Base-by-base conservation (phyloP, 2,888 invertebrate genomes). In the Agrilus biguttatus region DNA sequence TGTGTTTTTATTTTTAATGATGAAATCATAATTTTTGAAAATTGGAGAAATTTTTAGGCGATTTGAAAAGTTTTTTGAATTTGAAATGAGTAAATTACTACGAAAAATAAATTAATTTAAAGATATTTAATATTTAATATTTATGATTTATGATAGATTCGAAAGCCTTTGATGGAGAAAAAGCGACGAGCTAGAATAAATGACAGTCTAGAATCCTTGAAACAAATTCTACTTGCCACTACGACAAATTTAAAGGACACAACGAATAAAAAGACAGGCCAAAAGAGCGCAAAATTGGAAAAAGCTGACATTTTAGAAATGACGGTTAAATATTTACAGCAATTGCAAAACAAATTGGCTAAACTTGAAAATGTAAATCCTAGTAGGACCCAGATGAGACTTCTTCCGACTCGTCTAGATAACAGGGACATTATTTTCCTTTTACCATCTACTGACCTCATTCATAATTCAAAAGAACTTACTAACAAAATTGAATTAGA, bases 251-350 rank as follows among this genome's bases (percentile, higher is more conserved):
- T 67, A 39, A 57, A 59, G 39, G 59, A 58, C 37, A 51, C 56
- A 10, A 39, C 49, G 5, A 40, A 34, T 10, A 57, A 56, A 47
- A 57, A 53, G 43, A 50, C 39, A 23, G 59, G 59, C 4, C 59
- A 61, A 48, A 52, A 71, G 38, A 73, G 73, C 33, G 68, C 74
- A 1, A 78, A 78, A 60, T 59, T 77, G 53, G 78, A 78, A 58
- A 78, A 78, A 56, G 78, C 78, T 0, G 77, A 78, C 55, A 77
- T 78, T 41, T 55, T 78, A 33, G 77, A 78, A 56, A 70, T 77
- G 70, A 76, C 77, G 0, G 77, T 78, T 7, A 60, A 67, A 35
- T 74, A 77, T 55, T 57, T 79, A 10, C 70, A 73, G 50, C 65
- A 67, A 39, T 59, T 78, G 2, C 71, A 72, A 45, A 54, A 51